Evolutionary conservation across 2,113 vertebrate genomes (phyloP).

Genomic region (Lycaon pictus): DNA sequence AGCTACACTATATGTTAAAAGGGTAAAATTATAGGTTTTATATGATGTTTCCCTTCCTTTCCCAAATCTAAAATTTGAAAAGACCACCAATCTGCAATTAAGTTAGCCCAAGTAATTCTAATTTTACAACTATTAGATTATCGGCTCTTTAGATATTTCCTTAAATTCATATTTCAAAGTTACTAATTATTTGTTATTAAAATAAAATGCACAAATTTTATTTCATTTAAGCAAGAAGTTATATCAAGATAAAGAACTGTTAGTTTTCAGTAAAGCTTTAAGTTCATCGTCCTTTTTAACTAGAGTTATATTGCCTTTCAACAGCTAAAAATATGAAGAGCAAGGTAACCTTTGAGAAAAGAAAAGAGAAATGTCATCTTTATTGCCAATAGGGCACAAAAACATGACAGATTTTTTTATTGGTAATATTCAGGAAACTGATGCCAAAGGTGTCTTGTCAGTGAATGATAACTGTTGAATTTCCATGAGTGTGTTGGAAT

Average conservation of each 20-base stretch:
- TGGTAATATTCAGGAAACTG: constrained; percentile 68
- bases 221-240: neutral
- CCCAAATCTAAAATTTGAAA: constrained; percentile 7
- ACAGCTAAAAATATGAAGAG: constrained; percentile 52
- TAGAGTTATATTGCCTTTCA: constrained; percentile 44
- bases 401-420: constrained; percentile 73
- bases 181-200: neutral
- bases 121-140: neutral
- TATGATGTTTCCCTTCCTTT: neutral
- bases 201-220: neutral
- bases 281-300: neutral
- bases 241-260: neutral
- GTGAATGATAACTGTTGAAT: constrained; percentile 60
- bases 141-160: neutral
- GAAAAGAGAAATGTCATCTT: constrained; percentile 74
- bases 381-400: constrained; percentile 67
- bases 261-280: constrained; percentile 34
- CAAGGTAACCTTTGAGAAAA: constrained; percentile 65
- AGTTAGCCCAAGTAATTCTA: neutral
- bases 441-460: constrained; percentile 65
- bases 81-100: neutral
- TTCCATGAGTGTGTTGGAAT: neutral
- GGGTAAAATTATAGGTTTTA: neutral
- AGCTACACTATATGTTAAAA: neutral
- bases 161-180: neutral